Conservation (phyloP, 1,140 invertebrate species). For the Drosophila jambulina region DNA sequence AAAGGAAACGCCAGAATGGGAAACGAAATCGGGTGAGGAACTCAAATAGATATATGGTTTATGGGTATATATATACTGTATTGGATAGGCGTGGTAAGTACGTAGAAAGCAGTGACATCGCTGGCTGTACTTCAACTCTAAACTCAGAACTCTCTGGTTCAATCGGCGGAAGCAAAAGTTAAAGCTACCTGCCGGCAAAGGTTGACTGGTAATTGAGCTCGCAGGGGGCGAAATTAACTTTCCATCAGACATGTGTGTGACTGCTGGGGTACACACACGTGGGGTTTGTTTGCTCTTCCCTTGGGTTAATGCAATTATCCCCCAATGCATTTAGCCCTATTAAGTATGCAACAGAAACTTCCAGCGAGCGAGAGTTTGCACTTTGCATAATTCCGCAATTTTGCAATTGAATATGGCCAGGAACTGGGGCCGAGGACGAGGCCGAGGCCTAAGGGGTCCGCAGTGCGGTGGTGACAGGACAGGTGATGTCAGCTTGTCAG, state of each 20-base stretch:
- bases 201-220: constrained; percentile 46
- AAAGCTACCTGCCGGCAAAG: constrained; percentile 18
- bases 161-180: constrained; percentile 19
- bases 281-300: constrained; percentile 31
- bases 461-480: constrained; percentile 1
- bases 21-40: constrained; percentile 56
- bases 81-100: constrained; percentile 4
- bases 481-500: constrained; percentile 7
- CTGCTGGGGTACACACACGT: constrained; percentile 4
- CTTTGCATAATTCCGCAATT: constrained; percentile 78
- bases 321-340: constrained; percentile 73
- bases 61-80: constrained; percentile 33
- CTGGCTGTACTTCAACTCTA: neutral
- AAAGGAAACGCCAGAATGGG: constrained; percentile 57
- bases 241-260: constrained; percentile 18
- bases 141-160: neutral
- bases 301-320: constrained; percentile 73
- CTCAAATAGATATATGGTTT: constrained; percentile 40
- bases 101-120: neutral
- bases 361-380: constrained; percentile 64
- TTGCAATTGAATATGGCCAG: constrained; percentile 58
- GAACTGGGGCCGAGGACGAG: constrained; percentile 5
- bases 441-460: constrained; percentile 4
- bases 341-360: constrained; percentile 78
- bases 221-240: constrained; percentile 6